Base-by-base conservation (phyloP, 2,888 invertebrate species). In the Acronicta alni region DNA sequence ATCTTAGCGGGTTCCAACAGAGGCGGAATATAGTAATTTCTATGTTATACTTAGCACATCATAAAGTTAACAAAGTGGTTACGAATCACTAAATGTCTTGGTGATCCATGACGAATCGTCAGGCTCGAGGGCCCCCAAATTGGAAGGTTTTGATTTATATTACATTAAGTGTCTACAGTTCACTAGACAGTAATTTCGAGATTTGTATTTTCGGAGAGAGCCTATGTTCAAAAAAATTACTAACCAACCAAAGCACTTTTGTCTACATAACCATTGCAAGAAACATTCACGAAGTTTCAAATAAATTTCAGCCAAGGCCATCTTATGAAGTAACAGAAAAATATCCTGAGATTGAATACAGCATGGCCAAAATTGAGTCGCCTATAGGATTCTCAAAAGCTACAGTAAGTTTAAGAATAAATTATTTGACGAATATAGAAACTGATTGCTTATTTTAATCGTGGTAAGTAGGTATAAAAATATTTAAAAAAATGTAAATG, bases 281-380 rank as follows among this genome's bases (percentile, higher is more conserved):
- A n/a, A 17, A 10, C 10, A 42, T 26, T 44, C 0, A 38, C 26
- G 12, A 7, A 23, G 0, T 15, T 38, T 18, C 41, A 42, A 15
- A 32, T 32, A 20, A 2, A 37, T 86, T 87, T 53, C 81, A 91
- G 90, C 64, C 80, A 0, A 87, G 87, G 71, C 82, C 86, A 30
- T 80, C 85, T 1, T 93, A 93, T 65, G 92, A 93, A 79, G 92
- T 94, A 2, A 92, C 93, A 18, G 93, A 93, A 66, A 91, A 89
- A 61, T 87, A 86, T 54, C 71, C 82, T 32, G 93, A 93, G 17
- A 74, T 79, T 14, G 61, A 83, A 26, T 88, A 83, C 58, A 87
- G 86, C 39, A 74, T 86, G 49, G 84, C 88, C 10, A 93, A 89
- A 74, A 83, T 92, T 37, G 88, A 89, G 73, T 61, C 83, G 0